A percentile compares a stretch with the other conserved stretches of the same genome.
These are phyloP conservation scores for Bryconaethiops microstoma DNA, from an alignment of 2,797 vertebrate genomes.

Conservation along the genomic window DNA sequence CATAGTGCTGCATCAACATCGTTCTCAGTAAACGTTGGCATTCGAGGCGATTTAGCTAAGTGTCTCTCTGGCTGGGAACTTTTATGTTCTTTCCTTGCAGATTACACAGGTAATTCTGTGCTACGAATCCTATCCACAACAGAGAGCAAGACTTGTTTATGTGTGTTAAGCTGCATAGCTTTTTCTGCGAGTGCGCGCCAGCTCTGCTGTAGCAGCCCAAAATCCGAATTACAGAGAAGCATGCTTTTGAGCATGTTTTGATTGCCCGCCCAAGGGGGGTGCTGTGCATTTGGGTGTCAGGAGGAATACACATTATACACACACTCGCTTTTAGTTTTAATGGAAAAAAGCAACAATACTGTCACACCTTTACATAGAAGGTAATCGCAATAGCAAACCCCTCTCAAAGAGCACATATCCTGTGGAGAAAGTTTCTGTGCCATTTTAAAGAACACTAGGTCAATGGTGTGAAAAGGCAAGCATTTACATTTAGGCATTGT, in stretches of 20 bases:
- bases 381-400: constrained; percentile 33
- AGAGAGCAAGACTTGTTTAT: constrained; percentile 56
- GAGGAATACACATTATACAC: constrained; percentile 41
- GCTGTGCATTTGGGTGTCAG: constrained; percentile 48
- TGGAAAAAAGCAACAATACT: constrained; percentile 37
- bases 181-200: background rate
- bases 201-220: constrained; percentile 16
- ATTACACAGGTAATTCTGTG: constrained; percentile 55
- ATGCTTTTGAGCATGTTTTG: constrained; percentile 25
- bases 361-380: constrained; percentile 42
- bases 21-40: constrained; percentile 39
- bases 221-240: constrained; percentile 47
- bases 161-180: constrained; percentile 44
- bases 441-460: constrained; percentile 26
- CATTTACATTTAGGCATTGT: background rate
- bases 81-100: constrained; percentile 41
- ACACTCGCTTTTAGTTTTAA: constrained; percentile 39
- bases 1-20: constrained; percentile 40
- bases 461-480: constrained; percentile 36
- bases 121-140: constrained; percentile 55
- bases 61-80: constrained; percentile 40
- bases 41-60: constrained; percentile 44
- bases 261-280: constrained; percentile 45
- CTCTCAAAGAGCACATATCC: constrained; percentile 24
- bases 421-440: constrained; percentile 34